Evolutionary conservation across 92 coral and sea anemone species (phyloP).

Genomic region (Porites cylindrica): DNA sequence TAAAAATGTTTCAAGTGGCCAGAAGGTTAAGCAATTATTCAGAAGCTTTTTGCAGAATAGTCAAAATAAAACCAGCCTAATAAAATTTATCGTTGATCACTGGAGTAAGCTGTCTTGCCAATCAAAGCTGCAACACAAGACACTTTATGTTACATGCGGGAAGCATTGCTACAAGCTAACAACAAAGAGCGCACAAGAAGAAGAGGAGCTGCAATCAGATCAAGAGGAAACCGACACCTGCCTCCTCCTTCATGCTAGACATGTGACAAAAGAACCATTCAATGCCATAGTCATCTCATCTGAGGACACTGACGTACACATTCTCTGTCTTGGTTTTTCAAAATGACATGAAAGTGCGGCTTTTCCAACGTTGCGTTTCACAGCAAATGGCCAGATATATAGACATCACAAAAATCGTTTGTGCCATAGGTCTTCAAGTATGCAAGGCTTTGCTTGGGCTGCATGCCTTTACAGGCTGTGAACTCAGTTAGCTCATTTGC

Average conservation of each 20-base stretch:
- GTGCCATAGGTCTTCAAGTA: slow-evolving; percentile 29
- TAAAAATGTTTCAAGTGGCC: slow-evolving; percentile 22
- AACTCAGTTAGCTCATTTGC: slow-evolving; percentile 34
- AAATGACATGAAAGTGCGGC: background rate
- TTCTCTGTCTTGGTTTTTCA: background rate
- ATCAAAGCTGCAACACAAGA: slow-evolving; percentile 16
- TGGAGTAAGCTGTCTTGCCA: background rate
- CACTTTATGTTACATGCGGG: slow-evolving; percentile 24
- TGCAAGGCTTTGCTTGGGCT: slow-evolving; percentile 39
- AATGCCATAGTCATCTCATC: background rate
- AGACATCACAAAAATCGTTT: background rate
- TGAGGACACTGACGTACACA: slow-evolving; percentile 4
- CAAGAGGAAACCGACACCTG: slow-evolving; percentile 40
- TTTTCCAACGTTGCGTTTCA: slow-evolving; percentile 15
- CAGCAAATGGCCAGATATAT: background rate
- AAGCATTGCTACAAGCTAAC: slow-evolving; percentile 31
- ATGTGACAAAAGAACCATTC: slow-evolving; percentile 14
- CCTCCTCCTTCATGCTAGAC: slow-evolving; percentile 21
- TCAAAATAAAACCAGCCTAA: slow-evolving; percentile 38
- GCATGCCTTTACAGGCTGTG: slow-evolving; percentile 39
- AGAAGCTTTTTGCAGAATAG: background rate
- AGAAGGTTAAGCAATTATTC: slow-evolving; percentile 17
- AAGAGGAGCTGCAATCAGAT: slow-evolving; percentile 23
- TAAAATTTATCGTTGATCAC: slow-evolving; percentile 40
- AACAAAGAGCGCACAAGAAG: slow-evolving; percentile 10